A percentile compares a stretch with the other conserved stretches of the same genome.
Conservation (phyloP, 1,140 invertebrate genomes). For the Pachyrhynchus sulphureomaculatus region DNA sequence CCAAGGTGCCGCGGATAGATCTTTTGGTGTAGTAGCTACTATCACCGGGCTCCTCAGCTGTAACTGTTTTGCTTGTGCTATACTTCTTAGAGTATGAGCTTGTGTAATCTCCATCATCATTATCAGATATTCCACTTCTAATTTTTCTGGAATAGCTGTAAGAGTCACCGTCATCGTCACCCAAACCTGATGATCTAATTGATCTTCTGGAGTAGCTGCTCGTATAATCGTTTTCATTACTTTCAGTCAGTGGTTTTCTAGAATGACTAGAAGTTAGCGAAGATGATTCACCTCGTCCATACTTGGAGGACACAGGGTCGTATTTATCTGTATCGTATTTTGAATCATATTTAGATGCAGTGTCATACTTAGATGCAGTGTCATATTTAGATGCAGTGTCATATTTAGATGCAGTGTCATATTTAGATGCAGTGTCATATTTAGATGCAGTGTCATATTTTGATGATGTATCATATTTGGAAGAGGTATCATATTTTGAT, state of each 20-base stretch:
- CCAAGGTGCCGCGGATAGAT: conserved; percentile 29
- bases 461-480: conserved; percentile 9
- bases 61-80: conserved; percentile 20
- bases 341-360: conserved; percentile 30
- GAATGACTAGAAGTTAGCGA: conserved; percentile 24
- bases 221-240: conserved; percentile 33
- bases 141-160: conserved; percentile 39
- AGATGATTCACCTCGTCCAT: conserved; percentile 29
- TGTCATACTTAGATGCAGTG: conserved; percentile 13
- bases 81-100: conserved; percentile 32
- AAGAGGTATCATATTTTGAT: neutral
- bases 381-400: conserved; percentile 6
- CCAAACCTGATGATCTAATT: conserved; percentile 12
- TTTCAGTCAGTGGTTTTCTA: conserved; percentile 7
- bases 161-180: conserved; percentile 25
- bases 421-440: conserved; percentile 4
- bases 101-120: conserved; percentile 24
- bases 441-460: conserved; percentile 13
- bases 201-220: conserved; percentile 30
- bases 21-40: conserved; percentile 36
- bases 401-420: conserved; percentile 31
- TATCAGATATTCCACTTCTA: conserved; percentile 23
- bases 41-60: conserved; percentile 25
- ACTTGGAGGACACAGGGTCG: conserved; percentile 37
- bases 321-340: conserved; percentile 40